Base-by-base conservation (phyloP, 2,797 vertebrate species). In the Taenioides sp. region DNA sequence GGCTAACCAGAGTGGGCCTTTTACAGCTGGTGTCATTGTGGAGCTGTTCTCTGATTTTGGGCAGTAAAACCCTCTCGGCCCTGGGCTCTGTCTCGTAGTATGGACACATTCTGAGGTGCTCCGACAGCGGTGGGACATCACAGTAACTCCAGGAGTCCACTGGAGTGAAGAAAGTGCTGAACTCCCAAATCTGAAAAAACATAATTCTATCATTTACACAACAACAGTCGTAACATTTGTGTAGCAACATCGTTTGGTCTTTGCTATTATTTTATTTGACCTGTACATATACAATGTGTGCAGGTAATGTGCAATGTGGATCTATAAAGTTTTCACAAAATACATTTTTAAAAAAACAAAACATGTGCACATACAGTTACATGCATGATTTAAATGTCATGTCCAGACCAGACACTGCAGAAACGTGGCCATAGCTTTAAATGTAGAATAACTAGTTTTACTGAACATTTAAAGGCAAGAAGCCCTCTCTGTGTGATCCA, bases 151-250 rank as follows among this genome's bases (percentile, higher is more conserved):
- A 99, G 14, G 69, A 83, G 73, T 93, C 91, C 72, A 99, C 94
- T 12, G 89, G 88, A 75, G 96, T 96, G 91, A 98, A 99, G 54
- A 96, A 86, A 73, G 90, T 95, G 93, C 98, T 99, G 89, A 98
- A 99, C 78, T 96, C 94, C 97, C 98, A 99, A n/a, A 96, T 92
- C 97, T 99, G 81, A 75, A 67, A n/a, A 50, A 23, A 65, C 22
- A 65, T 40, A 4, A 37, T n/a, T 16, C 16, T 28, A 27, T 25
- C 22, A 10, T 52, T 18, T 5, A 17, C 50, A 52, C 2, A 52
- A 52, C 7, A 52, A 52, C n/a, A n/a, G n/a, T 50, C 6, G 7
- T 7, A 7, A 7, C 50, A n/a, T n/a, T 52, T 52, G 16, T 50
- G 20, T 52, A 2, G 6, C 20, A 52, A 52, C 50, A 52, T n/a